A percentile compares a stretch with the other conserved stretches of the same genome.
Evolutionary conservation across 2,113 vertebrate genomes (phyloP).

Genomic region (Apus apus): DNA sequence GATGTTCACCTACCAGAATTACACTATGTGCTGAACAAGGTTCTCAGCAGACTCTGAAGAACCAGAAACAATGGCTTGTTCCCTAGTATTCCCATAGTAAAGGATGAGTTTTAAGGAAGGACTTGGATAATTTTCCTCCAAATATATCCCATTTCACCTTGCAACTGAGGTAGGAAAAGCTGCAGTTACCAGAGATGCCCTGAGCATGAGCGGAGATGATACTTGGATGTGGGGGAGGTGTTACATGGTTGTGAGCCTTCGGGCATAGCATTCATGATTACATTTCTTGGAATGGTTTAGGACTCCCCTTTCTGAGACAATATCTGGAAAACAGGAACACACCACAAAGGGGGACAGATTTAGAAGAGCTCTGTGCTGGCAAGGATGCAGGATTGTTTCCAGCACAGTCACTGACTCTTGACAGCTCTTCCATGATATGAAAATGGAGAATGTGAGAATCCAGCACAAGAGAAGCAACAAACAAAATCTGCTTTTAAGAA

Average conservation of each 20-base stretch:
- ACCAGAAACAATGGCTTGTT: not conserved
- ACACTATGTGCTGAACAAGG: not conserved
- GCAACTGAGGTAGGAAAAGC: not conserved
- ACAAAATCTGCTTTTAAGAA: not conserved
- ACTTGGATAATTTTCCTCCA: not conserved
- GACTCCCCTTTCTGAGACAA: not conserved
- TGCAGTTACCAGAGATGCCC: not conserved
- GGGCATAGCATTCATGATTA: not conserved
- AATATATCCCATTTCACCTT: not conserved
- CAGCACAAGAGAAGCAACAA: not conserved
- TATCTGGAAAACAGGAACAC: not conserved
- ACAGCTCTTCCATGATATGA: not conserved
- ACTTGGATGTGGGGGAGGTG: not conserved
- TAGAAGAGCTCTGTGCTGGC: not conserved
- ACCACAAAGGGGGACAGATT: not conserved
- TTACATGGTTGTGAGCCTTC: not conserved
- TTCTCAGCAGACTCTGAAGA: not conserved
- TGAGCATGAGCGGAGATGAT: not conserved
- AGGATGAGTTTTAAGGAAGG: not conserved
- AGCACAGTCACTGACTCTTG: not conserved
- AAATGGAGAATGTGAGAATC: not conserved
- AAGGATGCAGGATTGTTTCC: not conserved
- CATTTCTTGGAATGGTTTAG: not conserved
- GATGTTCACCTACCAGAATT: not conserved
- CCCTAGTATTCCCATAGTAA: not conserved